Evolutionary conservation across 2,797 vertebrate species (phyloP).

Genomic region (Gallirallus australis): DNA sequence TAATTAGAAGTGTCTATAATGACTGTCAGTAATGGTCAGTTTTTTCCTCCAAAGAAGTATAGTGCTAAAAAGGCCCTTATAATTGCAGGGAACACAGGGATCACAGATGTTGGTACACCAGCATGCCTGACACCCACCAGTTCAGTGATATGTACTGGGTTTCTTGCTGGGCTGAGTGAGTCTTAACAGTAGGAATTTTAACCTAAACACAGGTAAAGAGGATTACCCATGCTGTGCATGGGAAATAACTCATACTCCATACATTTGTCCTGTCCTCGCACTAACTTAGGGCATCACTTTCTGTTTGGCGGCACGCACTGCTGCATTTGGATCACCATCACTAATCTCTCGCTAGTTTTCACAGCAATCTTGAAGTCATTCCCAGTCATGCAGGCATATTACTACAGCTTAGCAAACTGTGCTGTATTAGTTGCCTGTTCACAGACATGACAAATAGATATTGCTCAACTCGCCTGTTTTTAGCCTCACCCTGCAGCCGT

Average conservation of each 20-base stretch:
- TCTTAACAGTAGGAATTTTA: not conserved
- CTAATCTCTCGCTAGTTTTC: not conserved
- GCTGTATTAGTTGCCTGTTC: not conserved
- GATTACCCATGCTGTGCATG: not conserved
- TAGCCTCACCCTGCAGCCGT: not conserved
- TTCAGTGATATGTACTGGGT: not conserved
- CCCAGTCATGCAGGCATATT: not conserved
- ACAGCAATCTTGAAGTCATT: not conserved
- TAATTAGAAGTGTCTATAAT: not conserved
- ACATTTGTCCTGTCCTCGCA: not conserved
- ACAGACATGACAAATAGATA: not conserved
- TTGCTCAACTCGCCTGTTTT: not conserved
- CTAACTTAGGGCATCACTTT: not conserved
- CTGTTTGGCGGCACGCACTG: accelerated
- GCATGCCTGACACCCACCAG: not conserved
- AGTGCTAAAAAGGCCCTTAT: not conserved
- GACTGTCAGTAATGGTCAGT: not conserved
- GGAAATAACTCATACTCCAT: not conserved
- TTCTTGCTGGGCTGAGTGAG: not conserved
- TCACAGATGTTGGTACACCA: not conserved
- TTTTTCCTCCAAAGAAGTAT: not conserved
- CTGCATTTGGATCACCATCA: not conserved
- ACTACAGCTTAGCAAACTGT: not conserved
- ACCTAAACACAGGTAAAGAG: not conserved
- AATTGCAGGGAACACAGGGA: accelerated